These are phyloP conservation scores for Temnothorax curvispinosus DNA, from an alignment of 1,140 invertebrate species.

Conservation along the genomic window DNA sequence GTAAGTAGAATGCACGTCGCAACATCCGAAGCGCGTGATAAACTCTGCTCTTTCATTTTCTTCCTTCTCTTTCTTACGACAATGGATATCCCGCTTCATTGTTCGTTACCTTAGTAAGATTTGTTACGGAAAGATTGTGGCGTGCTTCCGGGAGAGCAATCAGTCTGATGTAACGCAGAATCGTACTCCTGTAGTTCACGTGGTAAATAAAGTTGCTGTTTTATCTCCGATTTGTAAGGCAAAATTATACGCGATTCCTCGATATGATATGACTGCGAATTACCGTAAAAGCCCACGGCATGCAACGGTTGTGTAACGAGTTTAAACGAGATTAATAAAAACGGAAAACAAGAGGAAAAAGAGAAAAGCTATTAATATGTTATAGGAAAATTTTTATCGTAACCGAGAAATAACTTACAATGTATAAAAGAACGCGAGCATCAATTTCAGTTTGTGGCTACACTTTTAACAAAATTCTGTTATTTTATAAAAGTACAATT, in stretches of 20 bases:
- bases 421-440: neutral
- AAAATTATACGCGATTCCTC: conserved; percentile 25
- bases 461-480: neutral
- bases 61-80: neutral
- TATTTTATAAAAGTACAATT: neutral
- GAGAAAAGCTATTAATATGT: neutral
- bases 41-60: conserved; percentile 5
- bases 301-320: neutral
- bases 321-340: conserved; percentile 17
- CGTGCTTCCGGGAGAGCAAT: conserved; percentile 9
- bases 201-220: conserved; percentile 13
- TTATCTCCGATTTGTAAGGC: conserved; percentile 36
- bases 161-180: conserved; percentile 22
- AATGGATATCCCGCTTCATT: conserved; percentile 5
- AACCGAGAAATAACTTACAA: neutral
- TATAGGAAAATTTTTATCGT: neutral
- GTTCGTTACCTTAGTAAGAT: conserved; percentile 2
- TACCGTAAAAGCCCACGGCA: conserved; percentile 9
- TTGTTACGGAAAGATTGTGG: conserved; percentile 18
- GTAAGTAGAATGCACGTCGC: conserved; percentile 30
- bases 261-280: conserved; percentile 12
- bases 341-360: neutral
- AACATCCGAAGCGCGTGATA: conserved; percentile 19
- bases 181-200: neutral
- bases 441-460: neutral